Conservation (phyloP, 2,113 vertebrate species). For the Manacus vitellinus region DNA sequence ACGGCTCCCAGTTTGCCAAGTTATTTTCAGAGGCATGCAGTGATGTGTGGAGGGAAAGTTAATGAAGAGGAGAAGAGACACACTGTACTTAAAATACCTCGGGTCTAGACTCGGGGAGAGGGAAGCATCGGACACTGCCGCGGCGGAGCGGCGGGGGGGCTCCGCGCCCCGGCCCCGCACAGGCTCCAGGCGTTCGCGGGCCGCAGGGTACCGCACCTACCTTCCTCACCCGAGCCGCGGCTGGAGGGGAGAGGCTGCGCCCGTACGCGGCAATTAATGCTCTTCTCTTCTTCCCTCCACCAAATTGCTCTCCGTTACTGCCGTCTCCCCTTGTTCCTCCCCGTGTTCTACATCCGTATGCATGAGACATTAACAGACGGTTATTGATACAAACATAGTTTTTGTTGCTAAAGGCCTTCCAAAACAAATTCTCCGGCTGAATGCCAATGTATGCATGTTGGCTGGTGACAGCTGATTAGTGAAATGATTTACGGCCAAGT, state of each 20-base stretch:
- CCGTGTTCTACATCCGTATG: conserved; percentile 56
- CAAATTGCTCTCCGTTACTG: neutral
- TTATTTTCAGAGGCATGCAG: conserved; percentile 87
- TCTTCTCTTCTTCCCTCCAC: neutral
- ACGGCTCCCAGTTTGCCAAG: conserved; percentile 85
- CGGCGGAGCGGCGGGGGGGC: neutral
- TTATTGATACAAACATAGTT: conserved; percentile 72
- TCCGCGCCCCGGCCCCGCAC: neutral
- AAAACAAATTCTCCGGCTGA: conserved; percentile 74
- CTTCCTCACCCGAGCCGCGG: neutral
- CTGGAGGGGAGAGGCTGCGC: neutral
- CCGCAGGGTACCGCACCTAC: neutral
- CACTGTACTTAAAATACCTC: conserved; percentile 69
- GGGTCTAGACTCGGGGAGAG: conserved; percentile 46
- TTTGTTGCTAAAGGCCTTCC: conserved; percentile 68
- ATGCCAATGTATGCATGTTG: conserved; percentile 82
- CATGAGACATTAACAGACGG: conserved; percentile 63
- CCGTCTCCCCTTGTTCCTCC: conserved; percentile 33
- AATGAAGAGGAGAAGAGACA: conserved; percentile 72
- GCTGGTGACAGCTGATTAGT: conserved; percentile 77
- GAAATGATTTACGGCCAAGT: conserved; percentile 73
- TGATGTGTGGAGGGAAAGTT: conserved; percentile 79
- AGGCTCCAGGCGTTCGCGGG: neutral
- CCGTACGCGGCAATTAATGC: neutral
- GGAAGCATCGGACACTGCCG: neutral